These are phyloP conservation scores for Sminthurides aquaticus DNA, from an alignment of 2,888 invertebrate species.

Conservation along the genomic window DNA sequence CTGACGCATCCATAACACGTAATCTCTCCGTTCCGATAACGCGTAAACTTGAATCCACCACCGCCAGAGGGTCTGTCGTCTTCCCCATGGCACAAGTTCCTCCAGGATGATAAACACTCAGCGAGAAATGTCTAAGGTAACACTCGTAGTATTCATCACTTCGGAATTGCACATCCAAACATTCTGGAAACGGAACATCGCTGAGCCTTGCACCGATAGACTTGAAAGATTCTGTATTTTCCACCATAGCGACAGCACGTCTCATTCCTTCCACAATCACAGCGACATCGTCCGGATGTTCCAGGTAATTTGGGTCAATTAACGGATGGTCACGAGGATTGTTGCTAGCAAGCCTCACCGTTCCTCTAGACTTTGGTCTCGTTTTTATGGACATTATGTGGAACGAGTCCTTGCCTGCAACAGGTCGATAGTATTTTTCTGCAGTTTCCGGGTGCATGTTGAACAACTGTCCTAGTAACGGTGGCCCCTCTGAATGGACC, in stretches of 20 bases:
- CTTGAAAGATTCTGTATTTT: slow-evolving; percentile 33
- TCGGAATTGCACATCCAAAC: slow-evolving; percentile 27
- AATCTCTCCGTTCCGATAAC: slow-evolving; percentile 25
- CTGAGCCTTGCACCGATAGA: slow-evolving; percentile 33
- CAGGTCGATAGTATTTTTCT: slow-evolving; percentile 36
- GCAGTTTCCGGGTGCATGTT: slow-evolving; percentile 33
- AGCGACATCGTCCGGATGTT: slow-evolving; percentile 30
- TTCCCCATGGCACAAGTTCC: slow-evolving; percentile 31
- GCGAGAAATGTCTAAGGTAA: slow-evolving; percentile 31
- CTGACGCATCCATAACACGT: slow-evolving; percentile 28
- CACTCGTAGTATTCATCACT: slow-evolving; percentile 39
- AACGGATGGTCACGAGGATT: slow-evolving; percentile 49
- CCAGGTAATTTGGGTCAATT: slow-evolving; percentile 50
- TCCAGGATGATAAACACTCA: slow-evolving; percentile 37
- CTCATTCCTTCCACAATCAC: slow-evolving; percentile 35
- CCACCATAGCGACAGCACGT: slow-evolving; percentile 25
- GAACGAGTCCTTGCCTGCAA: slow-evolving; percentile 36
- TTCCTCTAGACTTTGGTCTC: slow-evolving; percentile 49
- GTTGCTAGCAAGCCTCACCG: slow-evolving; percentile 47
- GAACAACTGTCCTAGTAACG: slow-evolving; percentile 27
- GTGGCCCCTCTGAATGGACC: slow-evolving; percentile 27
- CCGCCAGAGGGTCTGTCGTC: slow-evolving; percentile 17
- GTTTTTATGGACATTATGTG: slow-evolving; percentile 36
- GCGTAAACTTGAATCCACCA: slow-evolving; percentile 29
- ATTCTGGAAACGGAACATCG: slow-evolving; percentile 34